These are phyloP conservation scores for Metacarcinus magister DNA, from an alignment of 2,888 invertebrate genomes.

Conservation along the genomic window DNA sequence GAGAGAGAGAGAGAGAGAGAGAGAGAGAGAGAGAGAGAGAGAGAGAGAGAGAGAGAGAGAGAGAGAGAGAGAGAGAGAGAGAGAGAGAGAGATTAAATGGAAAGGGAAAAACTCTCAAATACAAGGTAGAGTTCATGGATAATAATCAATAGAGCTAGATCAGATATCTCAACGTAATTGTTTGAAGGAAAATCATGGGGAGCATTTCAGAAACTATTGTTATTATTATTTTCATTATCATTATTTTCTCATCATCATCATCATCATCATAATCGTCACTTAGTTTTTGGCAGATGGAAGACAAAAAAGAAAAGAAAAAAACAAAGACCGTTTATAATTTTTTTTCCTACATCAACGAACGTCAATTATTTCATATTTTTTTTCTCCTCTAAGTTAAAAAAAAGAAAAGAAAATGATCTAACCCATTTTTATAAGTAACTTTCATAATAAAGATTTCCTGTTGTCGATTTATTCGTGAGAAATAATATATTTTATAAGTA, in stretches of 20 bases:
- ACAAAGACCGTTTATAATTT: too few relatives aligned
- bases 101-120: neutral
- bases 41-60: neutral
- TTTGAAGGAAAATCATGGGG: neutral
- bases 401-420: neutral
- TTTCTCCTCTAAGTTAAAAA: neutral
- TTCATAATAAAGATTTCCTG: neutral
- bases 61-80: neutral
- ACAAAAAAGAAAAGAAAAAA: neutral
- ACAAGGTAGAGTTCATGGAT: neutral
- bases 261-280: neutral
- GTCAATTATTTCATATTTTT: neutral
- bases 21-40: conserved; percentile 43
- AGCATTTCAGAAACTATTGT: neutral
- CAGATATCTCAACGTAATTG: neutral
- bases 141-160: neutral
- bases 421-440: neutral
- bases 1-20: conserved; percentile 31
- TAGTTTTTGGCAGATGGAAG: neutral
- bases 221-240: neutral
- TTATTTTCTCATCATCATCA: neutral
- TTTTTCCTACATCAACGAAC: neutral
- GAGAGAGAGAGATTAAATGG: neutral
- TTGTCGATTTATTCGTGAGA: neutral
- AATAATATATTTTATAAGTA: neutral